Evolutionary conservation across 2,797 vertebrate species (phyloP), one percentile per base, ranked within the genome.

Genomic region (Acipenser transmontanus): DNA sequence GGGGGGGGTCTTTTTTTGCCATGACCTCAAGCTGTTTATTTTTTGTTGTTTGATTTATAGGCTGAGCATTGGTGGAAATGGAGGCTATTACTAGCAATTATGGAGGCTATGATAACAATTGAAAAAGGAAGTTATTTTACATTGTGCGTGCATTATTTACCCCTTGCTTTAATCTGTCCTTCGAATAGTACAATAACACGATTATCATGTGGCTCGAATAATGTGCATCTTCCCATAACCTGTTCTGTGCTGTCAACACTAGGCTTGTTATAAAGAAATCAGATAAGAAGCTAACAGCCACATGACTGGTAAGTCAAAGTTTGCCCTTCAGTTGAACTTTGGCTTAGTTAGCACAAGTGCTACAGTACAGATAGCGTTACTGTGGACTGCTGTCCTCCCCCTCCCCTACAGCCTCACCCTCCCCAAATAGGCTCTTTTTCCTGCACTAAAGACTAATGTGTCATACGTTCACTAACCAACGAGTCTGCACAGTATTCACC

Each of bases 281-380:
- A 95, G 94, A 96, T 96, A 91, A 92, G 85, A 61, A 77, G 82
- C 84, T 85, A 84, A 82, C 88, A 92, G 88, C 86, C 92, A 91
- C 92, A 93, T 95, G 95, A 96, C 92, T 90, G 82, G 87, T 84
- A 89, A 91, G 92, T 91, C 88, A 82, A 76, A 81, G 77, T 77
- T 85, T 93, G 92, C 86, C 96, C 96, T 97, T 98, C 92, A 95
- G 80, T 79, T 94, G 93, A 97, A 98, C 96, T 95, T 94, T 93
- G 91, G 84, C 93, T 94, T 79, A 94, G 83, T 95, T 90, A 81
- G 71, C 68, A n/a, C 64, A 78, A 68, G 73, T 0, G 10, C 75
- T 7, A 60, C 57, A 0, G 0, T 49, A 8, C 50, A 52, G 52
- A 52, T 69, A 9, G 7, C 69, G 66, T 59, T 47, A 65, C 75